Percentiles rank a stretch among this genome's conserved stretches.
These are phyloP conservation scores for Raphicerus campestris DNA, from an alignment of 2,113 vertebrate species.

Conservation along the genomic window DNA sequence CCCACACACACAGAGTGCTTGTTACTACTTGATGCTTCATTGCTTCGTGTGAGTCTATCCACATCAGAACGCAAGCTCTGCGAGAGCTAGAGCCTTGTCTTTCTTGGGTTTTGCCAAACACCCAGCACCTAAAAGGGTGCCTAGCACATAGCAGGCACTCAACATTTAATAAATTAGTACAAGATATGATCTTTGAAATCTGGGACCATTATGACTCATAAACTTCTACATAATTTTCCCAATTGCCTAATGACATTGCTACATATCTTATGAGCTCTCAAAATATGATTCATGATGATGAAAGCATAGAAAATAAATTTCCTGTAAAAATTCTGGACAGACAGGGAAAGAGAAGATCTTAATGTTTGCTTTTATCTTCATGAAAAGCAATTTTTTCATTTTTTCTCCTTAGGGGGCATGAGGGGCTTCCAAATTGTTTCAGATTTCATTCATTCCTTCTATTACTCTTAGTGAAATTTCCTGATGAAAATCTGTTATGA, in stretches of 20 bases:
- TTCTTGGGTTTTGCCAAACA: neutral
- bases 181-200: conserved; percentile 17
- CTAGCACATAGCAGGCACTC: neutral
- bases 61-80: neutral
- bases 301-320: neutral
- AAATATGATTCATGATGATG: neutral
- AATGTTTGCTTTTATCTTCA: neutral
- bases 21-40: too few species aligned
- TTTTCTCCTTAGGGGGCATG: neutral
- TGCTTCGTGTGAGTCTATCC: neutral
- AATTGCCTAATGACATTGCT: neutral
- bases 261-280: neutral
- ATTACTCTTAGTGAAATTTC: neutral
- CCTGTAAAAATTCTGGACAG: neutral
- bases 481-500: neutral
- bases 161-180: neutral
- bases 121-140: neutral
- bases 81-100: neutral
- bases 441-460: neutral
- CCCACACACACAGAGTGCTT: neutral
- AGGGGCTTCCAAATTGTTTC: neutral
- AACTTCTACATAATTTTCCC: neutral
- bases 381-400: neutral
- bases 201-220: neutral
- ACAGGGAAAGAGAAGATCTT: neutral